These are phyloP conservation scores for Xenus cinereus DNA, from an alignment of 2,113 vertebrate species.

Conservation along the genomic window DNA sequence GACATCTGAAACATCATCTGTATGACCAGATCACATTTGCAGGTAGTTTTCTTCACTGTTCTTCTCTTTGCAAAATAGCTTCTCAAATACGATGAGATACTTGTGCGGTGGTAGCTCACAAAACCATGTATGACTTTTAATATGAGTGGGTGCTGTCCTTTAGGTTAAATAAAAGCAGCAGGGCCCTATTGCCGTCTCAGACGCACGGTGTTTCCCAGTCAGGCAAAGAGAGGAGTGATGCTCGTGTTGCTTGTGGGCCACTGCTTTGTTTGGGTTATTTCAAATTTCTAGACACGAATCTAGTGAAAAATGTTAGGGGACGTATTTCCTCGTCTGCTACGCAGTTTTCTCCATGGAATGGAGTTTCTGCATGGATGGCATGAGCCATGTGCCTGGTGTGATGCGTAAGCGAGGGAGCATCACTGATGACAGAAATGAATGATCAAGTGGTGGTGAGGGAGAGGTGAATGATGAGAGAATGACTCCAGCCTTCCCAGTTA, in stretches of 20 bases:
- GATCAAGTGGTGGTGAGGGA: neutral
- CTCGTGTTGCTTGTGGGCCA: neutral
- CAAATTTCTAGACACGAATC: neutral
- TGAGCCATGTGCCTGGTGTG: neutral
- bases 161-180: neutral
- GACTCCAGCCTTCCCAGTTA: neutral
- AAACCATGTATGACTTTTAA: neutral
- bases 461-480: neutral
- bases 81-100: neutral
- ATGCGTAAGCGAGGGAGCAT: neutral
- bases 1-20: neutral
- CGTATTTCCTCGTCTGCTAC: neutral
- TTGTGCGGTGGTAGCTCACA: neutral
- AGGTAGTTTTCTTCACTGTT: slow-evolving; percentile 26
- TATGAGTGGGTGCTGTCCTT: neutral
- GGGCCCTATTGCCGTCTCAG: neutral
- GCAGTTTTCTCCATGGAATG: neutral
- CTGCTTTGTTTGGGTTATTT: neutral
- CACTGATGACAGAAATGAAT: neutral
- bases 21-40: neutral
- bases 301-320: neutral
- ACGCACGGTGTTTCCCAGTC: neutral
- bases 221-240: neutral
- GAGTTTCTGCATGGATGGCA: neutral
- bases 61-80: neutral